phyloP scores from a whole-genome alignment of 2,797 vertebrate genomes.

The Menidia menidia region DNA sequence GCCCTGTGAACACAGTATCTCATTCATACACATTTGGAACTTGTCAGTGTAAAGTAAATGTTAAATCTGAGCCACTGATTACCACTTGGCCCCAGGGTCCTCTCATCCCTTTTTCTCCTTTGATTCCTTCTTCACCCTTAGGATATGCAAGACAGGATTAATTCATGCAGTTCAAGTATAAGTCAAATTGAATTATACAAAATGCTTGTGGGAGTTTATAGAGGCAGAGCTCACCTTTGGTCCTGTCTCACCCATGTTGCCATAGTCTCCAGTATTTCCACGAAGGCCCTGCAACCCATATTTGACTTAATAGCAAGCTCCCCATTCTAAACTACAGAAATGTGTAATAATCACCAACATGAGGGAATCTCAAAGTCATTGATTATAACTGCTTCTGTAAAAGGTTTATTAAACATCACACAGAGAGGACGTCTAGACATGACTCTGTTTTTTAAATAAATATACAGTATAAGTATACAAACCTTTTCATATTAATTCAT shows the following conservation, averaged over 20 bases:
- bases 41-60: constrained; percentile 19
- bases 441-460: background rate
- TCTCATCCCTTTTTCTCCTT: constrained; percentile 83
- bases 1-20: constrained; percentile 69
- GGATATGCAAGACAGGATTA: constrained; percentile 33
- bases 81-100: constrained; percentile 77
- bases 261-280: constrained; percentile 74
- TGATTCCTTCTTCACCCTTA: constrained; percentile 79
- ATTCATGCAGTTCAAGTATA: constrained; percentile 36
- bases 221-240: constrained; percentile 64
- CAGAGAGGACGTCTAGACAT: background rate
- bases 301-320: constrained; percentile 9
- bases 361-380: constrained; percentile 13
- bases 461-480: too few relatives aligned
- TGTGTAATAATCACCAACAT: constrained; percentile 10
- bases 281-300: constrained; percentile 71
- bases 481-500: too few relatives aligned
- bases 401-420: too few relatives aligned
- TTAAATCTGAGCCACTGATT: constrained; percentile 44
- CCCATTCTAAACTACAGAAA: background rate
- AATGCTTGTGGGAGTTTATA: constrained; percentile 6
- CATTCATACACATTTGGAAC: constrained; percentile 35
- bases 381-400: background rate
- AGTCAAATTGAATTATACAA: constrained; percentile 17
- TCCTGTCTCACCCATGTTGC: constrained; percentile 77